phyloP scores from a whole-genome alignment of 1,140 invertebrate genomes.

The Bombus picipes region DNA sequence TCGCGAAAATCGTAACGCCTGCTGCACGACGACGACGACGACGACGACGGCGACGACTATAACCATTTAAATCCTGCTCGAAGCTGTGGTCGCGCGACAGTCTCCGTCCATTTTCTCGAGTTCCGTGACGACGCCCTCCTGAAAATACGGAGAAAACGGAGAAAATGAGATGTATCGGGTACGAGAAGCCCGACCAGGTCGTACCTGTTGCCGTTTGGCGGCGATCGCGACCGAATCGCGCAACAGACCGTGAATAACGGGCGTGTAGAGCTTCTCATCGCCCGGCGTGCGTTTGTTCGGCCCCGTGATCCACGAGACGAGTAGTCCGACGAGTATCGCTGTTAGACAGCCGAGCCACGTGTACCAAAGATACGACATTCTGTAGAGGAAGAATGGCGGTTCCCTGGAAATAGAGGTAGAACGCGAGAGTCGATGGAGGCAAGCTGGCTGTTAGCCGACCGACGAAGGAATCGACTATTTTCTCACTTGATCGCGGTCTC shows the following conservation, averaged over 20 bases:
- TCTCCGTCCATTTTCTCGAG: slow-evolving; percentile 34
- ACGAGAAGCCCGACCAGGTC: no score
- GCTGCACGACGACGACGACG: not conserved
- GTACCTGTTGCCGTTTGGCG: not conserved
- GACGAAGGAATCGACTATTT: not conserved
- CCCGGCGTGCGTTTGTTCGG: slow-evolving; percentile 76
- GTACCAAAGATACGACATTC: slow-evolving; percentile 87
- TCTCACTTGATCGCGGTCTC: slow-evolving; percentile 69
- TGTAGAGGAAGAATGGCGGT: slow-evolving; percentile 84
- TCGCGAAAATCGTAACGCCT: not conserved
- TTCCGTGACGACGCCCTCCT: slow-evolving; percentile 53
- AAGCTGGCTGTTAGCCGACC: no score
- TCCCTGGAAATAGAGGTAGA: slow-evolving; percentile 67
- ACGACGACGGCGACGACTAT: no score
- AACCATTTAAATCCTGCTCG: no score
- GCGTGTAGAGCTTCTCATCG: slow-evolving; percentile 78
- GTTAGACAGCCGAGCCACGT: slow-evolving; percentile 87
- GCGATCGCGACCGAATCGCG: not conserved
- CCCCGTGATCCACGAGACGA: slow-evolving; percentile 88
- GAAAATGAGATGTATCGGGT: accelerated
- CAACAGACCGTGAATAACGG: slow-evolving; percentile 73
- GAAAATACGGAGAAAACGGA: not conserved
- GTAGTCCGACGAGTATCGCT: slow-evolving; percentile 86
- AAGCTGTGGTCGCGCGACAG: no score
- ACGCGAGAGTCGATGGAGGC: not conserved